Evolutionary conservation across 2,888 invertebrate genomes (phyloP).

Genomic region (Calameuta filiformis): DNA sequence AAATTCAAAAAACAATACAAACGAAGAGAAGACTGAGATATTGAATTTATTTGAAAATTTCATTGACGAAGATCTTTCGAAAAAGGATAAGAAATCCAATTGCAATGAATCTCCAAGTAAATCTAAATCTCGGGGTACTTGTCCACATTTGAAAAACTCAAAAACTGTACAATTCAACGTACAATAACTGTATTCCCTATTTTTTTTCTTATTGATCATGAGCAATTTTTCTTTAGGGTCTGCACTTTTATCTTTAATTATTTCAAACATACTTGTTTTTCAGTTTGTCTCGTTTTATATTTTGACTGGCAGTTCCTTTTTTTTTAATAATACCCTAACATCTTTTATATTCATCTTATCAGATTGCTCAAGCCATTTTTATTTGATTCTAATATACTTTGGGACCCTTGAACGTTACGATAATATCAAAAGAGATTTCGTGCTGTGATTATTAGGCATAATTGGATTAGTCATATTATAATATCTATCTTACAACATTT

Average conservation of each 20-base stretch:
- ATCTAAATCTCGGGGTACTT: neutral
- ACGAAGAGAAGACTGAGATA: neutral
- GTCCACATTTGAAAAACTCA: neutral
- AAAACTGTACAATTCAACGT: neutral
- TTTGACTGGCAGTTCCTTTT: neutral
- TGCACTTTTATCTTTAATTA: neutral
- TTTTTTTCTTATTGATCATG: neutral
- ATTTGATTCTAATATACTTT: slow-evolving; percentile 14
- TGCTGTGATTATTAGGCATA: neutral
- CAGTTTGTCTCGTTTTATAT: neutral
- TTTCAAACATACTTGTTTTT: slow-evolving; percentile 14
- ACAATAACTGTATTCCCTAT: neutral
- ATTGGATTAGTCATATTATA: neutral
- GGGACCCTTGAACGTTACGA: neutral
- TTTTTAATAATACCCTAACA: neutral
- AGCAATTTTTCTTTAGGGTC: neutral
- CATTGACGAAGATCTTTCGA: neutral
- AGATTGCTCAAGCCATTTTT: slow-evolving; percentile 7
- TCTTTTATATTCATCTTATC: neutral
- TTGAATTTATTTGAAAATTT: neutral
- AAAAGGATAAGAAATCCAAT: neutral
- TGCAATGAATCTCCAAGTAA: neutral
- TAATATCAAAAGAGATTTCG: neutral
- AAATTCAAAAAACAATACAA: neutral
- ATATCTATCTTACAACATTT: neutral